Conservation (phyloP, 1,140 invertebrate species). For the Hyles euphorbiae region DNA sequence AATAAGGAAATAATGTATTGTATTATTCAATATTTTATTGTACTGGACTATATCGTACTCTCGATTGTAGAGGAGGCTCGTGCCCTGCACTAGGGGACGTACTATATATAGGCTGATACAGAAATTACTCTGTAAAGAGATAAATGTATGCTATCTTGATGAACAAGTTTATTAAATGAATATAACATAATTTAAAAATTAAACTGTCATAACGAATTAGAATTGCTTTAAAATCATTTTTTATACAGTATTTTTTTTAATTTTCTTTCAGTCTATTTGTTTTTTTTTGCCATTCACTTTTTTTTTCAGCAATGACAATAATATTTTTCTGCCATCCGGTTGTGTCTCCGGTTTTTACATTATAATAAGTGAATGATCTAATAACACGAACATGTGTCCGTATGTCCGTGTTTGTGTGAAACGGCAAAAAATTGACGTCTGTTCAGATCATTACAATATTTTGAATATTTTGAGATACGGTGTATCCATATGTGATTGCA, state of each 20-base stretch:
- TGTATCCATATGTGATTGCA: background rate
- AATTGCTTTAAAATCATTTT: no score
- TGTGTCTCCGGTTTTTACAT: slow-evolving; percentile 25
- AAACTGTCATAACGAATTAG: no score
- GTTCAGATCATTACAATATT: slow-evolving; percentile 15
- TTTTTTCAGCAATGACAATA: no score
- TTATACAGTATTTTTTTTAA: no score
- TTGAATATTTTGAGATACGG: background rate
- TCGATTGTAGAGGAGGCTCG: no score
- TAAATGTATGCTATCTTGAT: slow-evolving; percentile 3
- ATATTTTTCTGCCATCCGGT: slow-evolving; percentile 18
- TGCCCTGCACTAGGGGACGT: no score
- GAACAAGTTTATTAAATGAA: background rate
- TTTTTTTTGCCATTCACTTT: background rate
- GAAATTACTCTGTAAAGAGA: no score
- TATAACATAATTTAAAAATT: no score
- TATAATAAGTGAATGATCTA: slow-evolving; percentile 26
- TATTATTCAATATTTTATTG: no score
- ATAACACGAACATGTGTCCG: slow-evolving; percentile 18
- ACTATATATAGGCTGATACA: no score
- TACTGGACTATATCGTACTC: no score
- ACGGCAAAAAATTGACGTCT: slow-evolving; percentile 15
- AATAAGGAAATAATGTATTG: no score
- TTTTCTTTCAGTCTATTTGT: background rate
- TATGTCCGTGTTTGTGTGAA: slow-evolving; percentile 7